Evolutionary conservation across 2,888 invertebrate species (phyloP).

Genomic region (Halocaridina rubra): DNA sequence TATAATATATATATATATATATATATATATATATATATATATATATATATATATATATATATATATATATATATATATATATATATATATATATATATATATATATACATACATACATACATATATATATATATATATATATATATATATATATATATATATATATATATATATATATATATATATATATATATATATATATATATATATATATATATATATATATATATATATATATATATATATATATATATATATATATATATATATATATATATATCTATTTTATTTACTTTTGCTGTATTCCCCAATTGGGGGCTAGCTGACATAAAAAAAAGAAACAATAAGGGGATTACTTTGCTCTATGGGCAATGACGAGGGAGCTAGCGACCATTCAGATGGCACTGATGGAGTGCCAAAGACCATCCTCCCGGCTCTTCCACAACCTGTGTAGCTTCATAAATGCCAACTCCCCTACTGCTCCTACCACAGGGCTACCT

Average conservation of each 20-base stretch:
- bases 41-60: not conserved
- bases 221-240: not conserved
- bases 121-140: not conserved
- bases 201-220: not conserved
- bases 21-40: not conserved
- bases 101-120: not conserved
- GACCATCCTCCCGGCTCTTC: too few relatives aligned
- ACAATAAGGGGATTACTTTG: too few relatives aligned
- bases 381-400: too few relatives aligned
- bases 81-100: slow-evolving; percentile 14
- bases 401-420: too few relatives aligned
- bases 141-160: not conserved
- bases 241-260: slow-evolving; percentile 3
- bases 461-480: too few relatives aligned
- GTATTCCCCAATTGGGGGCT: not conserved
- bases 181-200: slow-evolving; percentile 5
- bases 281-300: not conserved
- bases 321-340: too few relatives aligned
- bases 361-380: too few relatives aligned
- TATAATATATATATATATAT: not conserved
- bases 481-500: too few relatives aligned
- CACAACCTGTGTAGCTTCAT: too few relatives aligned
- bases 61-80: slow-evolving; percentile 14
- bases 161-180: not conserved
- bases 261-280: not conserved